Evolutionary conservation across 2,888 invertebrate genomes (phyloP), one percentile per base, ranked within the genome.

Genomic region (Trilocha varians): DNA sequence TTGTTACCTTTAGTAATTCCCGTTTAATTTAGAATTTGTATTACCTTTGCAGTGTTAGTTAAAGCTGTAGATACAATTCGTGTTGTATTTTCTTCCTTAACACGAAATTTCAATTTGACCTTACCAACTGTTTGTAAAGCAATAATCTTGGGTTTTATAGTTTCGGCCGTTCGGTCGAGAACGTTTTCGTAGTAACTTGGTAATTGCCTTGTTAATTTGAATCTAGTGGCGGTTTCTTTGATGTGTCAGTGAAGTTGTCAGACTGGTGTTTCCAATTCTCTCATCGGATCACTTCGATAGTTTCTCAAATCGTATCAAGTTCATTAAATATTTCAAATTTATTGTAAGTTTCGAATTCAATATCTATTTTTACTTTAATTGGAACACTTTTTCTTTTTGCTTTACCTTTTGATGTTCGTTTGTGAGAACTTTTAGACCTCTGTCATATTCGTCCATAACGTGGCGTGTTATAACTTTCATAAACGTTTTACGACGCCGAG

Each of bases 191-290:
- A 64, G 71, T 71, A 76, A 74, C 61, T 58, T 65, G 62, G 74
- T 80, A 75, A 83, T 79, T 82, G 74, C 70, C 76, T 78, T 78
- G 80, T 83, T 82, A 79, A 79, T 79, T 76, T 70, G 67, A 72
- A 73, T 67, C 67, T 63, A 59, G 57, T 53, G 67, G 64, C 80
- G 79, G 77, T 57, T 46, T 61, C 70, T 84, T 77, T 80, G 78
- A 83, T 71, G 52, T 50, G 53, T 62, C 59, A 56, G 59, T 64
- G 49, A 60, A 75, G 68, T 69, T 64, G 77, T 71, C 60, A 58
- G 72, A 74, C 76, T 65, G 62, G 74, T 71, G 65, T 67, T 67
- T 71, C 58, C 52, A 63, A 70, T 73, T 70, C 68, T 70, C 68
- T 73, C 72, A 69, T 73, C 62, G 58, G 54, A 63, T 57, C 54